Evolutionary conservation across 2,797 vertebrate species (phyloP).

Genomic region (Paguma larvata): DNA sequence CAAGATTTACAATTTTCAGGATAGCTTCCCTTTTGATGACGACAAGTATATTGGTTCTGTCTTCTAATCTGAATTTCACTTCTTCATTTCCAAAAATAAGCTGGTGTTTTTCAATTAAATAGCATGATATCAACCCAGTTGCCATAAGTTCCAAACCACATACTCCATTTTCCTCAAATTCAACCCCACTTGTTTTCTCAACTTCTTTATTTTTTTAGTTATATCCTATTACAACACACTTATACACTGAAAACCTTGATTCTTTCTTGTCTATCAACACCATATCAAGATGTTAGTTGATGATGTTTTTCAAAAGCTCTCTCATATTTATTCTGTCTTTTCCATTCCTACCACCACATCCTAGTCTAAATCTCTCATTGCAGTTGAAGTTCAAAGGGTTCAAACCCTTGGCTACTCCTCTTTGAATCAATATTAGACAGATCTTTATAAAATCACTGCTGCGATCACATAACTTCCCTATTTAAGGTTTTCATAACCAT

Average conservation of each 20-base stretch:
- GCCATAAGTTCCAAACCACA: background rate
- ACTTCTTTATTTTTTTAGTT: slow-evolving; percentile 56
- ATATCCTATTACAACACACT: background rate
- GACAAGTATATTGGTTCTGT: background rate
- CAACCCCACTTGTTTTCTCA: slow-evolving; percentile 46
- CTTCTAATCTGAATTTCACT: slow-evolving; percentile 40
- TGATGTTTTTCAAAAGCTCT: background rate
- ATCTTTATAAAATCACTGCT: background rate
- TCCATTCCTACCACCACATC: background rate
- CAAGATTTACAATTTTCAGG: background rate
- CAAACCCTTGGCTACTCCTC: background rate
- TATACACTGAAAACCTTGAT: background rate
- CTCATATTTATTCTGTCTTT: background rate
- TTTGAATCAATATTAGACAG: background rate
- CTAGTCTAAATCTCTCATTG: background rate
- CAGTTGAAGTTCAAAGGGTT: background rate
- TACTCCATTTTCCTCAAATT: slow-evolving; percentile 31
- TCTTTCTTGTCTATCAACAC: background rate
- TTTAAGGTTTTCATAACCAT: slow-evolving; percentile 2
- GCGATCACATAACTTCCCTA: background rate
- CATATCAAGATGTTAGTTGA: background rate
- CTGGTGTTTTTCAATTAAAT: background rate
- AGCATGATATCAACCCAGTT: background rate
- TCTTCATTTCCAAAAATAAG: slow-evolving; percentile 24
- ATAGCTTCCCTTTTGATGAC: background rate